Base-by-base conservation (phyloP, 1,140 invertebrate genomes). In the Harlomillsia oculata region DNA sequence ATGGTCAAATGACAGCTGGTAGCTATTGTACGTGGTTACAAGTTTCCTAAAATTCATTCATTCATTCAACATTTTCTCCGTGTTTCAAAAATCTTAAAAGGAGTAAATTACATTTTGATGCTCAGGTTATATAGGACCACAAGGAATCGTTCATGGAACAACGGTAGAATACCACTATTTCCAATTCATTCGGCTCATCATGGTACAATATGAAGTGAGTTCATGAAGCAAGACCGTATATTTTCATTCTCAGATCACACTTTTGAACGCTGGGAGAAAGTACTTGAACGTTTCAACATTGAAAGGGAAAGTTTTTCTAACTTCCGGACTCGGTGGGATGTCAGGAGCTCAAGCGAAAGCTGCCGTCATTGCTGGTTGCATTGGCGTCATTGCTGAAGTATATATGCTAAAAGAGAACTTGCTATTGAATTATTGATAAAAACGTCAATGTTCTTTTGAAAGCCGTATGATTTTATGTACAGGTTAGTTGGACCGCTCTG, bases 81-180 rank as follows among this genome's bases (percentile, higher is more conserved):
- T n/a, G n/a, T n/a, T 13, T 20, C 21, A 25, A 16, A 45, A 23
- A 45, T 45, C 21, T 32, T 48, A 70, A 68, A 74, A 75, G 66
- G 75, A 75, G 0, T 75, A 76, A 58, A 77, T 77, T 76, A 77
- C 75, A 21, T 81, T 81, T 16, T 82, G 82, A 13, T 80, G 78
- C 66, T 84, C 75, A 67, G 82, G 81, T 63, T 84, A 84, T 67
- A 84, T 84, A 60, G 82, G 82, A 21, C 81, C 82, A 5, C 82
- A 84, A 67, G 82, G 82, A 5, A 83, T 83, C 56, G 82, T 83
- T 16, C 81, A 83, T 68, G 81, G 81, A 21, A 84, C 82, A 3
- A 81, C 79, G 40, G 81, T 82, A 70, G 6, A 16, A 18, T 37
- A 16, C 5, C 6, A 20, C 3, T 25, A 14, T 46, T 21, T 26